Conservation (phyloP, 1,140 invertebrate species). For the Cydia amplana region DNA sequence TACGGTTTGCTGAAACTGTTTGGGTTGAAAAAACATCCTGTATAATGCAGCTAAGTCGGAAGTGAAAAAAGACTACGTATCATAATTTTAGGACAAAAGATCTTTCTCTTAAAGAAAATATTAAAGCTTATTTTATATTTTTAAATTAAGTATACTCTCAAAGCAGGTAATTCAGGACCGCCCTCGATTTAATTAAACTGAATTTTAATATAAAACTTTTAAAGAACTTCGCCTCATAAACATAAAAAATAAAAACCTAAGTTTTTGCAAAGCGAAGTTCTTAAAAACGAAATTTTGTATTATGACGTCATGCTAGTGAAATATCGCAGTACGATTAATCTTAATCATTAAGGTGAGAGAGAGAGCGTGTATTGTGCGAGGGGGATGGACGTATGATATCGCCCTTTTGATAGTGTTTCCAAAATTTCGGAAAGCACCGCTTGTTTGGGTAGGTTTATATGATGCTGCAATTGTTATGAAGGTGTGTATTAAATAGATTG, state of each 20-base stretch:
- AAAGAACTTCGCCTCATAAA: slow-evolving; percentile 15
- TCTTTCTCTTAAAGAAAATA: no score
- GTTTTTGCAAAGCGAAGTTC: slow-evolving; percentile 39
- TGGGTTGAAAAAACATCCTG: no score
- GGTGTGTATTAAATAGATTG: no score
- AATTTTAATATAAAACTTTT: slow-evolving; percentile 31
- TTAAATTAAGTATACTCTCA: neutral
- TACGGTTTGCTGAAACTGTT: no score
- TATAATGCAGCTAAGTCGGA: no score
- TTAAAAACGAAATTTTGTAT: slow-evolving; percentile 50
- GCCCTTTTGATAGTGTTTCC: slow-evolving; percentile 78
- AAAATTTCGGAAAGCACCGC: slow-evolving; percentile 75
- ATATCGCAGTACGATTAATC: slow-evolving; percentile 62
- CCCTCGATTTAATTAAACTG: neutral
- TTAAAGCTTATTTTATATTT: neutral
- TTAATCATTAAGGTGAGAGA: slow-evolving; percentile 52
- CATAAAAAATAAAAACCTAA: slow-evolving; percentile 30
- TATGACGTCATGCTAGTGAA: slow-evolving; percentile 17
- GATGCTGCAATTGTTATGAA: slow-evolving; percentile 17
- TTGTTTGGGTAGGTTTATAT: slow-evolving; percentile 68
- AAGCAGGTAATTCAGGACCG: neutral
- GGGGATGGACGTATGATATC: slow-evolving; percentile 55
- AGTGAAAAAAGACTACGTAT: no score
- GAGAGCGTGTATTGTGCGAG: slow-evolving; percentile 38
- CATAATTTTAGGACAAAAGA: no score